Evolutionary conservation across 1,140 invertebrate species (phyloP).

Genomic region (Thaumatotibia leucotreta): DNA sequence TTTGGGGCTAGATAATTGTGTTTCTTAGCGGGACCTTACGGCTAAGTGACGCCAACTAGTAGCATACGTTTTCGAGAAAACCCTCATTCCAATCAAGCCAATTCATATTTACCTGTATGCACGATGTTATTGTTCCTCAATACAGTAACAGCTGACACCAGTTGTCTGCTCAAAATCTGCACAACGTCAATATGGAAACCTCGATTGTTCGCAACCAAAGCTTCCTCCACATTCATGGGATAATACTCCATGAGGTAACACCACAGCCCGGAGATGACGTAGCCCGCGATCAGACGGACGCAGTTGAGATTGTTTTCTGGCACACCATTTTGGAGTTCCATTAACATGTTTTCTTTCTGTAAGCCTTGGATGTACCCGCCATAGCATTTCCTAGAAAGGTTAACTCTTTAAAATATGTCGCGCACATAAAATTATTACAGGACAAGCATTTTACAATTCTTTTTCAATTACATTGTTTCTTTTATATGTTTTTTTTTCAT

Average conservation of each 20-base stretch:
- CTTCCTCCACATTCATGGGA: conserved; percentile 35
- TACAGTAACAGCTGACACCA: conserved; percentile 35
- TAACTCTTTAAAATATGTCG: neutral
- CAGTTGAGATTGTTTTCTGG: conserved; percentile 25
- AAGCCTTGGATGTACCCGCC: neutral
- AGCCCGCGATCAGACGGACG: conserved; percentile 24
- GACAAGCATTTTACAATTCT: too few species aligned
- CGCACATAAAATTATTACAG: too few species aligned
- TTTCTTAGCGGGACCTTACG: too few species aligned
- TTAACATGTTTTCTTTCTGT: conserved; percentile 24
- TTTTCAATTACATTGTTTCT: too few species aligned
- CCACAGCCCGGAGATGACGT: conserved; percentile 19
- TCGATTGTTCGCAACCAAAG: conserved; percentile 21
- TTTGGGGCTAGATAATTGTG: too few species aligned
- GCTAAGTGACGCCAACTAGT: too few species aligned
- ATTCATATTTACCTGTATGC: conserved; percentile 36
- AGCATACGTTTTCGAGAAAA: too few species aligned
- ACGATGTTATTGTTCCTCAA: conserved; percentile 37
- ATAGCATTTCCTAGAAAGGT: neutral
- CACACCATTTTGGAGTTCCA: conserved; percentile 26
- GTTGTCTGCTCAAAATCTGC: conserved; percentile 37
- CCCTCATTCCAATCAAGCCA: too few species aligned
- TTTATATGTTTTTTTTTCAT: too few species aligned
- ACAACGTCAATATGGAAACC: conserved; percentile 36
- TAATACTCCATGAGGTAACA: conserved; percentile 46